phyloP scores from a whole-genome alignment of 2,113 vertebrate species.

The Crotalus horridus region DNA sequence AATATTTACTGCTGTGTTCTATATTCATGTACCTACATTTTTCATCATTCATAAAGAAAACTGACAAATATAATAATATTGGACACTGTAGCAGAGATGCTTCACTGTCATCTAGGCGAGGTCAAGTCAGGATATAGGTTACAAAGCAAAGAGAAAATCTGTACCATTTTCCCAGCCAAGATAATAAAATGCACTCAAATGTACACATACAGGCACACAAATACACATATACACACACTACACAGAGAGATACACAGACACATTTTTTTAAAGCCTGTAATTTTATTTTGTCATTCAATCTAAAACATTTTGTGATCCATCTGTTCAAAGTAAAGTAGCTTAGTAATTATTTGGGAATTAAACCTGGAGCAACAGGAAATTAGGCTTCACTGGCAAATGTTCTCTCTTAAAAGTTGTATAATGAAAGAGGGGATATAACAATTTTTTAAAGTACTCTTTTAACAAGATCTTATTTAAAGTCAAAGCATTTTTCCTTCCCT shows the following conservation, averaged over 20 bases:
- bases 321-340: slow-evolving; percentile 12
- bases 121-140: neutral
- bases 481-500: slow-evolving; percentile 21
- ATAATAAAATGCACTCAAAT: slow-evolving; percentile 30
- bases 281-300: slow-evolving; percentile 32
- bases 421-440: neutral
- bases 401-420: neutral
- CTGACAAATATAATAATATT: neutral
- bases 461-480: neutral
- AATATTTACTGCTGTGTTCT: neutral
- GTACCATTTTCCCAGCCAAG: slow-evolving; percentile 24
- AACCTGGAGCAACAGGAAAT: slow-evolving; percentile 4
- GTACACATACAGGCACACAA: neutral
- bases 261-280: neutral
- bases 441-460: neutral
- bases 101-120: neutral
- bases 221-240: neutral
- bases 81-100: neutral
- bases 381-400: slow-evolving; percentile 14
- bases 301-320: slow-evolving; percentile 29
- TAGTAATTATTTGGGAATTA: slow-evolving; percentile 3
- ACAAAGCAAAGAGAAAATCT: neutral
- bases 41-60: neutral
- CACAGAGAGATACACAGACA: neutral
- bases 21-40: neutral